Percentiles rank a stretch among this genome's conserved stretches.
phyloP scores from a whole-genome alignment of 35 echinoderm and acorn worm genomes.

The Diadema setosum region DNA sequence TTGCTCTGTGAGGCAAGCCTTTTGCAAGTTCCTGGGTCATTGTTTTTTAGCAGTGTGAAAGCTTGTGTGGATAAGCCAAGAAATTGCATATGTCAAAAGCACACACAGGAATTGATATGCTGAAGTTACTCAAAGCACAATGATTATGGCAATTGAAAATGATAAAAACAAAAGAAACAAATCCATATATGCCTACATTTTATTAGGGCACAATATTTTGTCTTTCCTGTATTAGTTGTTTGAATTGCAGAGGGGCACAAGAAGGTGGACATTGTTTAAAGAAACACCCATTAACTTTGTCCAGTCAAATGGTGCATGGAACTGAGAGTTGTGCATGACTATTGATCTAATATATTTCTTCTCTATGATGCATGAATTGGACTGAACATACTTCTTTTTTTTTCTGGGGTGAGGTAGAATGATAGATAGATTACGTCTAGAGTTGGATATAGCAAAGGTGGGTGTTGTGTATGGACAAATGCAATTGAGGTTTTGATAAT shows the following conservation, averaged over 20 bases:
- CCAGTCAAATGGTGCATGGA: background rate
- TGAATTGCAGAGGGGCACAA: too few relatives aligned
- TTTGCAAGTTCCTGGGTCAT: too few relatives aligned
- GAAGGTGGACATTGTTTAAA: too few relatives aligned
- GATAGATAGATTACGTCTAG: background rate
- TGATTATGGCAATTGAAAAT: too few relatives aligned
- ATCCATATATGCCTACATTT: background rate
- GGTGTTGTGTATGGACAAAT: background rate
- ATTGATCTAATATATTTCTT: background rate
- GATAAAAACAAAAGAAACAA: too few relatives aligned
- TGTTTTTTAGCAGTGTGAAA: too few relatives aligned
- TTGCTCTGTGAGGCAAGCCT: too few relatives aligned
- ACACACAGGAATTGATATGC: too few relatives aligned
- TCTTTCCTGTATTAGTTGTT: background rate
- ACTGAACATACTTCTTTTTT: background rate
- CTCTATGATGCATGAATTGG: background rate
- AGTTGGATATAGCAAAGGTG: background rate
- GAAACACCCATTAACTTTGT: background rate
- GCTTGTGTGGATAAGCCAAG: too few relatives aligned
- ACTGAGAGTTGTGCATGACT: background rate
- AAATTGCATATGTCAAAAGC: too few relatives aligned
- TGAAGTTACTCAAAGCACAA: too few relatives aligned
- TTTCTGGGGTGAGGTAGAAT: background rate
- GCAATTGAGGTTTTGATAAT: background rate
- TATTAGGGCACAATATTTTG: background rate